phyloP scores from a whole-genome alignment of 2,797 vertebrate species.

The Halcyon badia region DNA sequence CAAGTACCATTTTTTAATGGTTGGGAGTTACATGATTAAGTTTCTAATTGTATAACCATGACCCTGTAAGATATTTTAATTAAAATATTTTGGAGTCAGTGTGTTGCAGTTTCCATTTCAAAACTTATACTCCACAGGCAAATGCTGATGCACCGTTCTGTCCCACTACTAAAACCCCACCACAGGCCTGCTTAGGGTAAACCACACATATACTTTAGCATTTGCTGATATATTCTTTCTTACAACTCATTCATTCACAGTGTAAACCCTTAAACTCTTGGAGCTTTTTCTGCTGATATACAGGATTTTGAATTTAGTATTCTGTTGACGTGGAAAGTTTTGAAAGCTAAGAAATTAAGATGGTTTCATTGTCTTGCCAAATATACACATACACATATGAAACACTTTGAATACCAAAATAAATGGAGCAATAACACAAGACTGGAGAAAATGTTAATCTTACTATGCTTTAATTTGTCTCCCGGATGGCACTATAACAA shows the following conservation, averaged over 20 bases:
- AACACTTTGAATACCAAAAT: neutral
- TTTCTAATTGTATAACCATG: neutral
- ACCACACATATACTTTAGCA: rapidly evolving
- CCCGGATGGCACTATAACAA: neutral
- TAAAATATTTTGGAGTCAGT: neutral
- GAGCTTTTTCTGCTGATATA: neutral
- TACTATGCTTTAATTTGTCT: neutral
- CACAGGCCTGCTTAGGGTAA: neutral
- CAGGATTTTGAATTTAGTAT: neutral
- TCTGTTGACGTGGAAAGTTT: neutral
- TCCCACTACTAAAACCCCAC: neutral
- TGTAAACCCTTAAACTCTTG: neutral
- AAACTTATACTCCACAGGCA: neutral
- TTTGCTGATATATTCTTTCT: neutral
- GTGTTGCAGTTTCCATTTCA: neutral
- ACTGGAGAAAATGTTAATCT: neutral
- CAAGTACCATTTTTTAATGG: neutral
- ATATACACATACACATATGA: neutral
- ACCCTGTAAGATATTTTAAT: neutral
- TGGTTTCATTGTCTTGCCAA: neutral
- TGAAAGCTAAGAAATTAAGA: neutral
- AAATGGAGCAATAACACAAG: neutral
- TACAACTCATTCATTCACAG: neutral
- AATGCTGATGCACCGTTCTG: neutral
- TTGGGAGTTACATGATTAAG: neutral